Evolutionary conservation across 2,888 invertebrate species (phyloP).

Genomic region (Ichneumon xanthorius): DNA sequence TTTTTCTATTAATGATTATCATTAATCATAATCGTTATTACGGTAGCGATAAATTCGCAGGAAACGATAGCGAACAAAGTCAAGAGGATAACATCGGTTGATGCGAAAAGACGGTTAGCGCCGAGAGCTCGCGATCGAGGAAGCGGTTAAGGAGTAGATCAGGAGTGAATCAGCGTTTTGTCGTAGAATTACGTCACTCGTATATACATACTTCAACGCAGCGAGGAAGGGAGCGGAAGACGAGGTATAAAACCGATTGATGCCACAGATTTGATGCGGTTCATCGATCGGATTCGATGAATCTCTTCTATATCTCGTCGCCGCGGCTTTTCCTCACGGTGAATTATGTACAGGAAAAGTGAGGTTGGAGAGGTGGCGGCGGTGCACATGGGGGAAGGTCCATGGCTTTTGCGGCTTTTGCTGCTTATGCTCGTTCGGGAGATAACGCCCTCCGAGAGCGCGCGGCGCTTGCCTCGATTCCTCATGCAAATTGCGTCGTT

Average conservation of each 20-base stretch:
- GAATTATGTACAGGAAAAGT: conserved; percentile 20
- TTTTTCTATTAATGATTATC: no score
- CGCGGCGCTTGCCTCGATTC: conserved; percentile 76
- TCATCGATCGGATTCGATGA: conserved; percentile 59
- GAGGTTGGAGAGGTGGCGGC: conserved; percentile 47
- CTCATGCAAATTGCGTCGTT: conserved; percentile 82
- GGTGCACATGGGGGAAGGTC: conserved; percentile 72
- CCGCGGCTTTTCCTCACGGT: conserved; percentile 17
- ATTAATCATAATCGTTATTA: neutral
- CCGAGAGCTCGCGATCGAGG: conserved; percentile 42
- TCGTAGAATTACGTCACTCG: conserved; percentile 22
- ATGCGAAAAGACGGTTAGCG: conserved; percentile 19
- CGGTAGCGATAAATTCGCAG: neutral
- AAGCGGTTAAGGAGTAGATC: conserved; percentile 58
- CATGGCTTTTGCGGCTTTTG: conserved; percentile 76
- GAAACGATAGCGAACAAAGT: neutral
- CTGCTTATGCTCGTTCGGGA: conserved; percentile 74
- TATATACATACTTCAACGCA: neutral
- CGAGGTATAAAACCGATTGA: conserved; percentile 31
- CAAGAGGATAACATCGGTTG: neutral
- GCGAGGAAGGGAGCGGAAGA: conserved; percentile 3
- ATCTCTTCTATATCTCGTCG: conserved; percentile 30
- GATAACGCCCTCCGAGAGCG: conserved; percentile 68
- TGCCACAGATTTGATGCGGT: conserved; percentile 51
- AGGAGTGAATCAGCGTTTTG: conserved; percentile 64